phyloP scores from a whole-genome alignment of 2,797 vertebrate species.

The Petrocephalus sullivani region DNA sequence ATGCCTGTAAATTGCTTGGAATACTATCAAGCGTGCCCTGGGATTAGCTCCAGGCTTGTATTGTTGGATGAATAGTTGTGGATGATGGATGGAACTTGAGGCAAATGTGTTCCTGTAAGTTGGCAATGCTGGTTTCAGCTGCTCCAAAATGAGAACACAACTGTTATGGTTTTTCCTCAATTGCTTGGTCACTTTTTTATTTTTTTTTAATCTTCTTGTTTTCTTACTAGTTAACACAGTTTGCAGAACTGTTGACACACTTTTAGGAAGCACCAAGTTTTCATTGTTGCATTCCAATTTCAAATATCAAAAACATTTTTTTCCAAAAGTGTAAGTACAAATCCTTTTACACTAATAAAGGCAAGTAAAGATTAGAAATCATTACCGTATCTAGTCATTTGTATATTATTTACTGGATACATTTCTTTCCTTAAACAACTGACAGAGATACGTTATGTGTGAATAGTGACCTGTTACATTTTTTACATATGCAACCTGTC shows the following conservation, averaged over 20 bases:
- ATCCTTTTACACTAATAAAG: background rate
- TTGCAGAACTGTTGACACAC: background rate
- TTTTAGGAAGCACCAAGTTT: background rate
- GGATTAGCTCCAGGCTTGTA: background rate
- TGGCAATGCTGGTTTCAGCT: background rate
- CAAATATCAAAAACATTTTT: background rate
- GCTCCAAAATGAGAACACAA: background rate
- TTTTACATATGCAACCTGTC: background rate
- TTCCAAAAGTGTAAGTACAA: background rate
- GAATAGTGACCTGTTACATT: background rate
- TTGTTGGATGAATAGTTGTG: background rate
- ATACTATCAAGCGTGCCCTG: background rate
- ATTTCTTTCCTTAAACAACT: background rate
- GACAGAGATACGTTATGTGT: background rate
- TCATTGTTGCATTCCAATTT: background rate
- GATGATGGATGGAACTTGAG: constrained; percentile 1
- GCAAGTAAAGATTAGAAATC: background rate
- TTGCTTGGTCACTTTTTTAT: background rate
- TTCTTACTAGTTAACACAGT: background rate
- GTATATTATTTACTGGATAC: background rate
- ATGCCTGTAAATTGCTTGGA: constrained; percentile 2
- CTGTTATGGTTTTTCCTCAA: background rate
- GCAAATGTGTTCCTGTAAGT: constrained; percentile 11
- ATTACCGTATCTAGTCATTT: background rate
- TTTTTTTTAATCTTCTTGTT: background rate